Conservation (phyloP, 2,113 vertebrate species). For the Rhabdornis inornatus region DNA sequence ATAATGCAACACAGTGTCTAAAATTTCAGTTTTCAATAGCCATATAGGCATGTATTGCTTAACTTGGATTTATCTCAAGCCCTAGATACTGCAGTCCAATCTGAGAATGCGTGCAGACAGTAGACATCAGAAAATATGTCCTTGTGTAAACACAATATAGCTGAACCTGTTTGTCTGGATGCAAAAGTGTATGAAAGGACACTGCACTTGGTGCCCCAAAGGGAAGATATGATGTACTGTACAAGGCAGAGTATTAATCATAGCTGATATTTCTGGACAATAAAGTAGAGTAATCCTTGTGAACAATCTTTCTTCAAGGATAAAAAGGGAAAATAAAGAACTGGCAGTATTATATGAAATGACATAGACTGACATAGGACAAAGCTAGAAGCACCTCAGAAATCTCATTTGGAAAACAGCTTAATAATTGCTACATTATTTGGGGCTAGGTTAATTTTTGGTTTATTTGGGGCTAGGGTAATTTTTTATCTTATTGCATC, state of each 20-base stretch:
- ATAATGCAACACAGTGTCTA: not conserved
- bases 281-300: conserved; percentile 71
- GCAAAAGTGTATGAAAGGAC: conserved; percentile 71
- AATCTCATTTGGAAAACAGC: conserved; percentile 42
- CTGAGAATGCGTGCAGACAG: conserved; percentile 53
- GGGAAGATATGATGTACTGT: conserved; percentile 70
- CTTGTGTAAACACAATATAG: conserved; percentile 77
- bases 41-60: conserved; percentile 15
- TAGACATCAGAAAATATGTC: conserved; percentile 65
- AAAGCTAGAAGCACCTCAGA: conserved; percentile 18
- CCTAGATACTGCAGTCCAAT: conserved; percentile 45
- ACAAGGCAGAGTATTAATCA: conserved; percentile 76
- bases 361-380: not conserved
- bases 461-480: not conserved
- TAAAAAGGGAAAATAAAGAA: conserved; percentile 71
- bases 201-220: conserved; percentile 46
- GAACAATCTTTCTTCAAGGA: conserved; percentile 76
- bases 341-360: conserved; percentile 43
- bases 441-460: conserved; percentile 38
- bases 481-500: conserved; percentile 37
- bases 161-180: conserved; percentile 72
- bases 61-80: conserved; percentile 46
- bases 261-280: conserved; percentile 75
- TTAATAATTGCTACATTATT: conserved; percentile 49
- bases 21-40: conserved; percentile 23